Percentiles rank a stretch among this genome's conserved stretches.
These are phyloP conservation scores for Ashinkailepas kermadecensis DNA, from an alignment of 2,888 invertebrate genomes.

Conservation along the genomic window DNA sequence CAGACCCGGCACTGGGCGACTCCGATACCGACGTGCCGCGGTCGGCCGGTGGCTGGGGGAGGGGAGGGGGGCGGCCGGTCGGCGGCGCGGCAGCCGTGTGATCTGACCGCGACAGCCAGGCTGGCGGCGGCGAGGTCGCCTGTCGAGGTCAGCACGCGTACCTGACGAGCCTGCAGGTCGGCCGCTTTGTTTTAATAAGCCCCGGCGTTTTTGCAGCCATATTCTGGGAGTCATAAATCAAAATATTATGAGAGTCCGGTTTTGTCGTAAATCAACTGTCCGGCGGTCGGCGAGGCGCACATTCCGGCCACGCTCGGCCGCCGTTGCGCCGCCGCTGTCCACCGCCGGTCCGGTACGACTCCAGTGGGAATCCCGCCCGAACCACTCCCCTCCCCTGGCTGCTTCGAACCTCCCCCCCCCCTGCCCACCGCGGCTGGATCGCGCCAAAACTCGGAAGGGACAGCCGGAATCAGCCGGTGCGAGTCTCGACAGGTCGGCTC, in stretches of 20 bases:
- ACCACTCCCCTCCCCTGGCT: too few species aligned
- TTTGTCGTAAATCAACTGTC: constrained; percentile 10
- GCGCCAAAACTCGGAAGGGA: too few species aligned
- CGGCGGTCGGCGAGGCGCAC: background rate
- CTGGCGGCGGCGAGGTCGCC: background rate
- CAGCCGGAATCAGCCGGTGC: too few species aligned
- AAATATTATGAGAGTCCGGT: constrained; percentile 19
- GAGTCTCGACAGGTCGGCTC: too few species aligned
- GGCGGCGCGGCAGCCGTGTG: background rate
- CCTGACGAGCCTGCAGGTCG: background rate
- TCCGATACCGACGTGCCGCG: too few species aligned
- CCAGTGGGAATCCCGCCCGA: too few species aligned
- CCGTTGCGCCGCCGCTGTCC: too few species aligned
- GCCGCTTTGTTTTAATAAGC: constrained; percentile 16
- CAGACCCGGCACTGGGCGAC: too few species aligned
- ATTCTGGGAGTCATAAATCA: constrained; percentile 8
- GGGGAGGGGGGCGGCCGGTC: background rate
- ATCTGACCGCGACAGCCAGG: background rate
- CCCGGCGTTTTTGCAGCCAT: background rate
- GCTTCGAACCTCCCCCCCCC: too few species aligned
- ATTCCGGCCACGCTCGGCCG: background rate
- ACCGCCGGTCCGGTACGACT: too few species aligned
- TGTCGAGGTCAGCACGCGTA: background rate
- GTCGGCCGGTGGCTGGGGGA: too few species aligned
- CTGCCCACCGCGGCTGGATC: too few species aligned